These are phyloP conservation scores for Panagrolaimus sp. DNA, from an alignment of 1,140 invertebrate genomes.

Conservation along the genomic window DNA sequence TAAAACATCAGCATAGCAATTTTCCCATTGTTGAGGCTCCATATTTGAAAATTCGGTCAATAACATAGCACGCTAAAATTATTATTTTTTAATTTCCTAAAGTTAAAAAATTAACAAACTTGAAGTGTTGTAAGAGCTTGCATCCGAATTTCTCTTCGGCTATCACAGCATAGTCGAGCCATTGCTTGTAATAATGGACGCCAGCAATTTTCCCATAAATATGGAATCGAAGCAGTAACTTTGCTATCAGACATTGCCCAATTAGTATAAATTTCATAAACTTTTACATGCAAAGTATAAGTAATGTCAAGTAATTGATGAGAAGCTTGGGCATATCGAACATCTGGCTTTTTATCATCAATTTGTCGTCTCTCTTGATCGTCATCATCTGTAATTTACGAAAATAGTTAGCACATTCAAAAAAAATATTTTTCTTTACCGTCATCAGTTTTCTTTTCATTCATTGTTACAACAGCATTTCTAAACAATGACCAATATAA, in stretches of 20 bases:
- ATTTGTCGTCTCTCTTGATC: slow-evolving; percentile 21
- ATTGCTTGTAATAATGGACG: slow-evolving; percentile 66
- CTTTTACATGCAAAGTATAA: slow-evolving; percentile 27
- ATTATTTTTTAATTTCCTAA: background rate
- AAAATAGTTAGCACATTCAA: slow-evolving; percentile 13
- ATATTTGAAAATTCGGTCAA: slow-evolving; percentile 68
- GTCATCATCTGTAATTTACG: slow-evolving; percentile 11
- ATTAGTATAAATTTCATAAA: slow-evolving; percentile 25
- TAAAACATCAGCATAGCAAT: slow-evolving; percentile 80
- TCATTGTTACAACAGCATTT: background rate
- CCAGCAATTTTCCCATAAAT: slow-evolving; percentile 13
- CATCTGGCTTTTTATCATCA: slow-evolving; percentile 22
- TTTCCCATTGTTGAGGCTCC: slow-evolving; percentile 80
- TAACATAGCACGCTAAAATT: slow-evolving; percentile 54
- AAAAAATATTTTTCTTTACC: background rate
- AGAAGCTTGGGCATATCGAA: slow-evolving; percentile 21
- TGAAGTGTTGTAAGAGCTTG: background rate
- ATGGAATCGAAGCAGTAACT: background rate
- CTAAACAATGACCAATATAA: background rate
- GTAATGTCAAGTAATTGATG: slow-evolving; percentile 36
- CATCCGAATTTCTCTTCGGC: slow-evolving; percentile 71
- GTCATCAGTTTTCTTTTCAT: background rate
- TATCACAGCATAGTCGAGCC: slow-evolving; percentile 82
- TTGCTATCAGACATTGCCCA: slow-evolving; percentile 22
- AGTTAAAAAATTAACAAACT: background rate